These are phyloP conservation scores for Podiceps cristatus DNA, from an alignment of 2,113 vertebrate genomes.

Conservation along the genomic window DNA sequence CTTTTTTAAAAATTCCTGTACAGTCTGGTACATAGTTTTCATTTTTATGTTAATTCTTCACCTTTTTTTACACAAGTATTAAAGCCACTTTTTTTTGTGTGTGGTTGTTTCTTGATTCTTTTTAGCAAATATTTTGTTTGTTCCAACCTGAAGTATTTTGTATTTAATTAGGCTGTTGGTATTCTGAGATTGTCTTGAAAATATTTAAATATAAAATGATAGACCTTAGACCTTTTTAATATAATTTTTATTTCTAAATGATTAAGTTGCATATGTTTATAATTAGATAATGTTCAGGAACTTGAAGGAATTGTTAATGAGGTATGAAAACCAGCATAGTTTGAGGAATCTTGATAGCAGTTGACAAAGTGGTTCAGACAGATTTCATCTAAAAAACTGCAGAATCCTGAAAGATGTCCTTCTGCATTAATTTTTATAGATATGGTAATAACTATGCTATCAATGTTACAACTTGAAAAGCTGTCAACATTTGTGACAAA, in stretches of 20 bases:
- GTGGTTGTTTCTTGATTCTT: background rate
- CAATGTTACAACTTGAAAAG: background rate
- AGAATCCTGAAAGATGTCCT: background rate
- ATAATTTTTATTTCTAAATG: background rate
- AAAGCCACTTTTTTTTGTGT: background rate
- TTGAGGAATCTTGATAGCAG: background rate
- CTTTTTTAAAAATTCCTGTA: background rate
- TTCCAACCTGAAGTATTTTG: background rate
- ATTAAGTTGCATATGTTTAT: background rate
- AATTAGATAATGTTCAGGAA: background rate
- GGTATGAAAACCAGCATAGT: background rate
- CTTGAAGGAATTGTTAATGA: background rate
- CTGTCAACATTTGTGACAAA: constrained; percentile 18
- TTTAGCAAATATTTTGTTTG: background rate
- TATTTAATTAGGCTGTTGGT: background rate
- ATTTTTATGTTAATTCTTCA: background rate
- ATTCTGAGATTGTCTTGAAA: background rate
- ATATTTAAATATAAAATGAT: background rate
- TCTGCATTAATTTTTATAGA: background rate
- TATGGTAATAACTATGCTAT: background rate
- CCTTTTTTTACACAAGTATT: background rate
- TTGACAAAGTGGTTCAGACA: background rate
- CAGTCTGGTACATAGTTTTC: background rate
- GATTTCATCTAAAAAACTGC: background rate
- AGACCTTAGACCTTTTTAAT: background rate